Evolutionary conservation across 2,888 invertebrate species (phyloP).

Genomic region (Coenonympha arcania): DNA sequence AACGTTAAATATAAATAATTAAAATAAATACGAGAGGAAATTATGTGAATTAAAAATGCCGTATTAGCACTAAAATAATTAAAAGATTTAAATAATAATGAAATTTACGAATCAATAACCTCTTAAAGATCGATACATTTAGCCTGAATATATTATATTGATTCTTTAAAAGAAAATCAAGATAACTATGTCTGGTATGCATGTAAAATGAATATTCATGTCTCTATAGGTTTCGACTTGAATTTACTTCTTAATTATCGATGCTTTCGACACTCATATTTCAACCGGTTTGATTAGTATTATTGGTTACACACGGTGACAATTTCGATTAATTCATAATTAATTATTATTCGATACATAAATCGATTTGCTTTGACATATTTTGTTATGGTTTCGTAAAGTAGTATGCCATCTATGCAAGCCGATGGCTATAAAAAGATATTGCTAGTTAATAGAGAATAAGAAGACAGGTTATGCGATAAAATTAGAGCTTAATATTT

Average conservation of each 20-base stretch:
- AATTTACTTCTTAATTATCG: constrained; percentile 10
- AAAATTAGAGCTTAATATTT: not conserved
- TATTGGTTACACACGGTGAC: constrained; percentile 9
- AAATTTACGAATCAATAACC: not conserved
- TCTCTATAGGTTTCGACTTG: constrained; percentile 3
- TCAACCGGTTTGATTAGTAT: not conserved
- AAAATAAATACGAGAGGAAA: too few species aligned
- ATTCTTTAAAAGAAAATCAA: constrained; percentile 1
- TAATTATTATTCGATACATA: not conserved
- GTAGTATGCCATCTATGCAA: not conserved
- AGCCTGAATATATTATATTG: not conserved
- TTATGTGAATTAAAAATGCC: not conserved
- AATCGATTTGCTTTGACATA: not conserved
- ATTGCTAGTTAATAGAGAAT: not conserved
- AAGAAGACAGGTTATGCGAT: not conserved
- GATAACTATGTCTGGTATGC: constrained; percentile 4
- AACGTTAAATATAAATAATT: too few species aligned
- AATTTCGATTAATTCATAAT: constrained; percentile 6
- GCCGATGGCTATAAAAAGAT: not conserved
- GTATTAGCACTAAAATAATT: not conserved
- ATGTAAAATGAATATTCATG: constrained; percentile 9
- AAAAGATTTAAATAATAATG: not conserved
- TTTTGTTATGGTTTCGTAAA: not conserved
- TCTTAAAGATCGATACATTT: not conserved
- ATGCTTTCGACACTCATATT: constrained; percentile 2